Evolutionary conservation across 1,140 invertebrate species (phyloP), one percentile per base, ranked within the genome.

Genomic region (Alviniconcha marisindica): DNA sequence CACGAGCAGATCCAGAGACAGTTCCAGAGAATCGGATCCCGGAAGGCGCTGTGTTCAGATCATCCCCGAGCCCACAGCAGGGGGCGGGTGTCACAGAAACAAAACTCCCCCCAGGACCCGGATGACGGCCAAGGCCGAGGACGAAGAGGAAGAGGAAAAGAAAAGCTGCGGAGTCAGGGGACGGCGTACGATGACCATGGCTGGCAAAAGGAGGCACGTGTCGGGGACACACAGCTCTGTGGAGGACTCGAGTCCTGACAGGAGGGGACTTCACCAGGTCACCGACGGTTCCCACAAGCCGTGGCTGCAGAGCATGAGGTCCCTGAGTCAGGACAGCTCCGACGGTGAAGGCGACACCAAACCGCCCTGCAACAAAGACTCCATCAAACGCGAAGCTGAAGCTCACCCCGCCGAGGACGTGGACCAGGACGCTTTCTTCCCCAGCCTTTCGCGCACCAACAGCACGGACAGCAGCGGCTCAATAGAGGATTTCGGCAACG

Each of bases 141-240:
- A 63, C 1, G 78, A 42, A 0, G 73, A 76, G 5, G 42, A 44
- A 44, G 73, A 76, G 4, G 77, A 80, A 2, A 66, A 60, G 60
- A 80, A 80, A 28, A 66, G 78, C 38, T 80, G 78, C 31, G 78
- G 78, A 1, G 78, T 80, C 33, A 63, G 78, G 36, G 78, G 78
- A n/a, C 33, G 78, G 33, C 56, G 60, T 7, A 44, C 28, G 3
- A 80, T 42, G 36, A 80, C 40, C 10, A 38, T 80, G 38, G 54
- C 78, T 3, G 40, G 56, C 14, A 80, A 80, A 63, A 54, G 60
- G 36, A 60, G 56, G n/a, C n/a, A 18, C n/a, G n/a, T 33, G 36
- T 1, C 28, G 28, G n/a, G 31, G 14, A 71, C 33, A 40, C 69
- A 40, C 14, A 18, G 0, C 5, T 40, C 69, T 40, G 40, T 1